These are phyloP conservation scores for Gerosis bhagava DNA, from an alignment of 2,888 invertebrate genomes.

Conservation along the genomic window DNA sequence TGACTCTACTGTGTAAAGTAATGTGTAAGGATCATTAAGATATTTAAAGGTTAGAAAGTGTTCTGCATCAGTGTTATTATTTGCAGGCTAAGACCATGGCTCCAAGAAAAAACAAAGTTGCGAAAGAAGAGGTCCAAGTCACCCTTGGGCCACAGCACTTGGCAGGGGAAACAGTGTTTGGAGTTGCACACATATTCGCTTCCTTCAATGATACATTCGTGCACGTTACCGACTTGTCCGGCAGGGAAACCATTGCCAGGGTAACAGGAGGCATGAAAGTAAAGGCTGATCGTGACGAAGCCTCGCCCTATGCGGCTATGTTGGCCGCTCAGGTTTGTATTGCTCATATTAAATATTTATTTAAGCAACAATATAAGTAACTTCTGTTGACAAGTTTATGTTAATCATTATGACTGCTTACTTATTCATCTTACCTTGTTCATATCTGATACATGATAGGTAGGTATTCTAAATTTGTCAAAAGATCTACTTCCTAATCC, in stretches of 20 bases:
- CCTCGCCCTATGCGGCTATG: constrained; percentile 99
- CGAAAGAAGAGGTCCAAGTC: constrained; percentile 98
- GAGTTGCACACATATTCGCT: constrained; percentile 99
- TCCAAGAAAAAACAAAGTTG: constrained; percentile 98
- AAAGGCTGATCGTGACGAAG: constrained; percentile 99
- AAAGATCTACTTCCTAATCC: too few relatives aligned
- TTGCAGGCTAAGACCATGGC: constrained; percentile 90
- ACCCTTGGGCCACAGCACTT: constrained; percentile 97
- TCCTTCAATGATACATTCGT: constrained; percentile 99
- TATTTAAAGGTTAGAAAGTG: constrained; percentile 69
- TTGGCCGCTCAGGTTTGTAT: constrained; percentile 96
- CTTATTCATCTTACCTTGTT: too few relatives aligned
- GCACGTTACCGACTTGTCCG: constrained; percentile 99
- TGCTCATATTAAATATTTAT: too few relatives aligned
- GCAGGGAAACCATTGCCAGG: constrained; percentile 96
- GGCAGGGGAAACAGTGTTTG: constrained; percentile 98
- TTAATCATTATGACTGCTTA: too few relatives aligned
- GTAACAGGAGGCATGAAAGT: constrained; percentile 99
- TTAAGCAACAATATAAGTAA: too few relatives aligned
- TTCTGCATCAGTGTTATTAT: constrained; percentile 59
- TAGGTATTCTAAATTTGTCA: too few relatives aligned
- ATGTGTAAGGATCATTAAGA: constrained; percentile 55
- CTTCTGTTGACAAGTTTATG: too few relatives aligned
- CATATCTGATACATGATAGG: too few relatives aligned
- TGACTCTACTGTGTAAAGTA: constrained; percentile 27